A percentile compares a stretch with the other conserved stretches of the same genome.
phyloP scores from a whole-genome alignment of 2,797 vertebrate species.

The Phataginus tricuspis region DNA sequence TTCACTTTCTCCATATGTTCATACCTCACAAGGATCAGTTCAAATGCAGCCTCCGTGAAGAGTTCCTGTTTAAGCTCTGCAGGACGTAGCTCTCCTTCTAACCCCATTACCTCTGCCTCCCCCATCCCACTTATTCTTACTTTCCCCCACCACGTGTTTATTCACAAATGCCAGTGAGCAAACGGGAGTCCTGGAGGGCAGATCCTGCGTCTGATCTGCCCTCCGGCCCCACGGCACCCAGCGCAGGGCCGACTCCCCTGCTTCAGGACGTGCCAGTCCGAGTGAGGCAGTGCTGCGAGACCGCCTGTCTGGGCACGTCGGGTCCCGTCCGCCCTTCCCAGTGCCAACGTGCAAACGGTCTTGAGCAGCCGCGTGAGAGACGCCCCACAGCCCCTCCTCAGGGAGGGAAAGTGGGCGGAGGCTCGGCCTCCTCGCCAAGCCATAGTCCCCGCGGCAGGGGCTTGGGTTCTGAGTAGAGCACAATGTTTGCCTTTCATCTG shows the following conservation, averaged over 20 bases:
- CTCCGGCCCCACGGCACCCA: not conserved
- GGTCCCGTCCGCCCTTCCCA: not conserved
- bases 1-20: not conserved
- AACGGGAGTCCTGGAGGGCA: not conserved
- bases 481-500: slow-evolving; percentile 62
- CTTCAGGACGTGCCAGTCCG: not conserved
- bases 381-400: not conserved
- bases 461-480: not conserved
- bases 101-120: not conserved
- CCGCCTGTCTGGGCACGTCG: not conserved
- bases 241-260: not conserved
- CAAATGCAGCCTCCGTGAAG: not conserved
- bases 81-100: not conserved
- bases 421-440: not conserved
- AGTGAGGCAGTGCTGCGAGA: not conserved
- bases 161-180: not conserved
- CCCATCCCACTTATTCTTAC: not conserved
- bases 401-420: not conserved
- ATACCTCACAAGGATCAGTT: not conserved
- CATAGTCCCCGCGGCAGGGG: not conserved
- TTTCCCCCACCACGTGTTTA: not conserved
- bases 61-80: too few species aligned
- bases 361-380: not conserved
- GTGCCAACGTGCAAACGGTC: not conserved
- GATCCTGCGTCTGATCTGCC: not conserved